Conservation (phyloP, 2,888 invertebrate genomes). For the Heliconius charithonia region DNA sequence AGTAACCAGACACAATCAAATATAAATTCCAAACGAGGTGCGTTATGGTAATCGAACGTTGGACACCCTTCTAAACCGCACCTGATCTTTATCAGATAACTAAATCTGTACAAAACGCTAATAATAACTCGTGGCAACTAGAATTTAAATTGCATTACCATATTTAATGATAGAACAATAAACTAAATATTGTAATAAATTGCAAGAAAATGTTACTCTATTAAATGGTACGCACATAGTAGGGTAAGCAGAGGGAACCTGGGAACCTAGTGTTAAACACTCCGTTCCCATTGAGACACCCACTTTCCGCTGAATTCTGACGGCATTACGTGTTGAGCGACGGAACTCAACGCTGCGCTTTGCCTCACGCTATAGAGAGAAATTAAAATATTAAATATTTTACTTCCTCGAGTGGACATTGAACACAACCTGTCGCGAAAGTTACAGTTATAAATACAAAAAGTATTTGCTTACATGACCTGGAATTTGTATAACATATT, state of each 20-base stretch:
- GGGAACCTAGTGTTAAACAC: background rate
- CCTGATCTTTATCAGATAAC: conserved; percentile 17
- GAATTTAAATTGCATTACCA: conserved; percentile 2
- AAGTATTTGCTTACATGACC: background rate
- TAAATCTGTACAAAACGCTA: conserved; percentile 22
- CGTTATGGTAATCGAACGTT: conserved; percentile 26
- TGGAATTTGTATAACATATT: background rate
- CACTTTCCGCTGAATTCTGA: background rate
- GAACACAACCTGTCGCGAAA: no score
- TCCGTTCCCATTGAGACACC: background rate
- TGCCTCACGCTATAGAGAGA: no score
- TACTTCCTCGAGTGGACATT: no score
- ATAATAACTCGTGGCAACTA: conserved; percentile 24
- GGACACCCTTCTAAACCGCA: conserved; percentile 34
- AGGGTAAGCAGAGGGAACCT: no score
- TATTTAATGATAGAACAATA: conserved; percentile 14
- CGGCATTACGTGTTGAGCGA: background rate
- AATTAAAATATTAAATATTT: no score
- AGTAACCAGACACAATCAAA: conserved; percentile 18
- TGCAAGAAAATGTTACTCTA: background rate
- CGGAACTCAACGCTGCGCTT: background rate
- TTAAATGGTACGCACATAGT: background rate
- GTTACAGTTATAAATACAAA: no score
- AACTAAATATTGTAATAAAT: conserved; percentile 5
- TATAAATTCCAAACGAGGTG: conserved; percentile 8